phyloP scores from a whole-genome alignment of 2,888 invertebrate species.

The Argynnis bischoffii region DNA sequence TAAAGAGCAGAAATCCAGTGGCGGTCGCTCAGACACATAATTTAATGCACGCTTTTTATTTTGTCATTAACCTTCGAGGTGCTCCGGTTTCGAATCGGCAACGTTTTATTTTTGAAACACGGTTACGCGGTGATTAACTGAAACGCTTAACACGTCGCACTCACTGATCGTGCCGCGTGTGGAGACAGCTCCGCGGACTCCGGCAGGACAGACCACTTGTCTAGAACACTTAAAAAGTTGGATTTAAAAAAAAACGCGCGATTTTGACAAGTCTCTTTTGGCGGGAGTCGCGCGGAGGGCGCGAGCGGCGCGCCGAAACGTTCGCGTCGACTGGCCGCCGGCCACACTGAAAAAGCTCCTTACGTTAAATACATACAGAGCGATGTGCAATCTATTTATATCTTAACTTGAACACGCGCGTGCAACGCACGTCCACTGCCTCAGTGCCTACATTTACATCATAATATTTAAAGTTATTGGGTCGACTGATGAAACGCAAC shows the following conservation, averaged over 20 bases:
- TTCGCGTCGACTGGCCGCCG: slow-evolving; percentile 69
- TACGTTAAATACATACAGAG: slow-evolving; percentile 71
- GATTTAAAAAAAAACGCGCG: slow-evolving; percentile 45
- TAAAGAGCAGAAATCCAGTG: slow-evolving; percentile 56
- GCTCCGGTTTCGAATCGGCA: slow-evolving; percentile 78
- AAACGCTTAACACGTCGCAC: slow-evolving; percentile 53
- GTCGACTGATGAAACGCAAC: slow-evolving; percentile 67
- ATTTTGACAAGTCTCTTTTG: slow-evolving; percentile 56
- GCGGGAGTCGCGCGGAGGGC: slow-evolving; percentile 55
- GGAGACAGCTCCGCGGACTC: slow-evolving; percentile 31
- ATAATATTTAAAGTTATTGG: slow-evolving; percentile 76
- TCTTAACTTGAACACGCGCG: slow-evolving; percentile 74
- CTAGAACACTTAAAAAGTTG: slow-evolving; percentile 34
- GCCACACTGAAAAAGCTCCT: slow-evolving; percentile 72
- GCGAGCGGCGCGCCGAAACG: slow-evolving; percentile 67
- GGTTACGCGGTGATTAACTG: slow-evolving; percentile 66
- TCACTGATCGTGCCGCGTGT: slow-evolving; percentile 49
- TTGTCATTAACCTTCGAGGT: slow-evolving; percentile 80
- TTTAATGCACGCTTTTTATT: slow-evolving; percentile 77
- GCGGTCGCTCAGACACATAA: slow-evolving; percentile 61
- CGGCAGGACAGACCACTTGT: slow-evolving; percentile 16
- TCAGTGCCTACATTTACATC: slow-evolving; percentile 59
- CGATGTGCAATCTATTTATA: slow-evolving; percentile 80
- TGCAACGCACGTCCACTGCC: slow-evolving; percentile 57
- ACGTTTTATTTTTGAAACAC: slow-evolving; percentile 79